Base-by-base conservation (phyloP, 1,140 invertebrate genomes). In the Tetramorium parvispinum region DNA sequence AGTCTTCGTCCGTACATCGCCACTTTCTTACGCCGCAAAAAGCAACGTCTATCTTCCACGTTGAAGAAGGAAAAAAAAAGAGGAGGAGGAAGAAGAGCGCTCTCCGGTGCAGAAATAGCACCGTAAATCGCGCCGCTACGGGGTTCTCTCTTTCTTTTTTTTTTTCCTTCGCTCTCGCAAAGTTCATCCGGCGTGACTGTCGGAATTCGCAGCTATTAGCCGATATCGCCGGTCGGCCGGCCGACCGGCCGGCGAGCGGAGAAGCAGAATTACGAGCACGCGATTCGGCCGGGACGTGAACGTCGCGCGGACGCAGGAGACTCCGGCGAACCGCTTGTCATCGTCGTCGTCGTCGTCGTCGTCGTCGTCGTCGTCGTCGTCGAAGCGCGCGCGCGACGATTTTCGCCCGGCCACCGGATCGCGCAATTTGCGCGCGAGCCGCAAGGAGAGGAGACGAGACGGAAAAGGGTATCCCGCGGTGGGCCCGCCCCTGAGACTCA, bases 401-500 rank as follows among this genome's bases (percentile, higher is more conserved):
- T 70, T 32, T 43, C 46, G 32, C 13, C 24, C 5, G 24, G 57
- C 0, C 11, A 32, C 32, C 5, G 6, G 16, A 57, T 49, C 40
- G 53, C 40, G 53, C 57, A 73, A 83, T 46, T 57, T 24, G 21
- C 27, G 11, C 75, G 37, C 18, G 32, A 32, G 53, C 11, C n/a
- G 40, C 40, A 46, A 13, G 6, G 37, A 13, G 49, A 53, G 32
- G 43, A 13, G 24, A 37, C 27, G 40, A 51, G 55, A 46, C 37
- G 55, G 49, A 16, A 77, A 43, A 57, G 55, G 27, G 65, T 78
- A 81, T 70, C 86, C 63, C 81, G 65, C 21, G 53, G 59, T 51
- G 68, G 55, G 82, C 91, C 87, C 92, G 93, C 90, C 89, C 91
- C 92, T 93, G 92, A 78, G 77, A 89, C 89, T 89, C 92, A 94